These are phyloP conservation scores for Raja brachyura DNA, from an alignment of 2,113 vertebrate species.

Conservation along the genomic window DNA sequence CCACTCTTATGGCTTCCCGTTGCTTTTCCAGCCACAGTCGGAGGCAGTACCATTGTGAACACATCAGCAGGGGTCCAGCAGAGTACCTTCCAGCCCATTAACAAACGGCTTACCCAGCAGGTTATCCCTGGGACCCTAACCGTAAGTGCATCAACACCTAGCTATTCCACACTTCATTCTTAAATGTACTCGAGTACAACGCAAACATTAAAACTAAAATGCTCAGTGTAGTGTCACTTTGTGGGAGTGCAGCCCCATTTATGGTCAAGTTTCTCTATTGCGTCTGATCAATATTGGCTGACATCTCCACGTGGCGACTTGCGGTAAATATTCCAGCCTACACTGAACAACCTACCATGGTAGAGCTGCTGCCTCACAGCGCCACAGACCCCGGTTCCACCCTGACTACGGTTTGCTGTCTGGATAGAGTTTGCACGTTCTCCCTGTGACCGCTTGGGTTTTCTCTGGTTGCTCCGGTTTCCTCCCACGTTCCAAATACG, in stretches of 20 bases:
- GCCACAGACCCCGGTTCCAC: no score
- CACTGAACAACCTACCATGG: not conserved
- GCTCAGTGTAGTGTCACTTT: not conserved
- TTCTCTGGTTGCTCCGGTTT: no score
- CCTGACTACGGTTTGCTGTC: no score
- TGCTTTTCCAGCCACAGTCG: conserved; percentile 68
- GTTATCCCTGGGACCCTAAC: conserved; percentile 73
- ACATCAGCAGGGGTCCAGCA: conserved; percentile 79
- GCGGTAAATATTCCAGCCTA: not conserved
- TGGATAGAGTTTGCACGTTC: no score
- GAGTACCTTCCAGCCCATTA: conserved; percentile 81
- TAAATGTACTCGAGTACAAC: no score
- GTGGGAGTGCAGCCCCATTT: not conserved
- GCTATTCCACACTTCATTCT: not conserved
- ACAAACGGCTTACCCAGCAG: conserved; percentile 82
- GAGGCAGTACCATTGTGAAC: conserved; percentile 90
- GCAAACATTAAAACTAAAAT: not conserved
- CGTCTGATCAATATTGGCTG: not conserved
- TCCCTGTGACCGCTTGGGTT: no score
- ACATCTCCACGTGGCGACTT: no score
- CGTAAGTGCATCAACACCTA: conserved; percentile 58
- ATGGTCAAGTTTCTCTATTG: not conserved
- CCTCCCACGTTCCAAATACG: no score
- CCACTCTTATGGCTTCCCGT: not conserved
- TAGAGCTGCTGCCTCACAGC: no score